phyloP scores from a whole-genome alignment of 2,797 vertebrate genomes.

The Halcyon leucocephala region DNA sequence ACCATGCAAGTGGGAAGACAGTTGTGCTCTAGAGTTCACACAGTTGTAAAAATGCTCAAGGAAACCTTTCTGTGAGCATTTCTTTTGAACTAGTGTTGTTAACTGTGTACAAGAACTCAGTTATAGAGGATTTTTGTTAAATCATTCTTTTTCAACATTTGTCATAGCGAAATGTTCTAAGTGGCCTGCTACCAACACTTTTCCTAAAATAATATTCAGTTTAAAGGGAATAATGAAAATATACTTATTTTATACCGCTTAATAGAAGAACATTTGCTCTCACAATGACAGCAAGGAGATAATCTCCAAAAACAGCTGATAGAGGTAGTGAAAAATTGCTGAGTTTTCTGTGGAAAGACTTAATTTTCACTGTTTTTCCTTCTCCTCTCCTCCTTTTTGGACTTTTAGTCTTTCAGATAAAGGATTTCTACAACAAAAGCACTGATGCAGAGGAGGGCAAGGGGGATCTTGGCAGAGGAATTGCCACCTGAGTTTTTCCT shows the following conservation, averaged over 20 bases:
- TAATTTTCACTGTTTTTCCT: background rate
- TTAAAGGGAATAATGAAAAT: background rate
- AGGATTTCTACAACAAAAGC: background rate
- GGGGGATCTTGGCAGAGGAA: slow-evolving; percentile 17
- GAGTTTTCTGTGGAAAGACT: background rate
- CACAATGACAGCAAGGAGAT: background rate
- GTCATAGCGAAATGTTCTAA: background rate
- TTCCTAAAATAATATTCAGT: background rate
- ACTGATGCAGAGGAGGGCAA: background rate
- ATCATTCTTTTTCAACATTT: background rate
- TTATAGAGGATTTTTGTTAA: background rate
- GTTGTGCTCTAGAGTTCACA: background rate
- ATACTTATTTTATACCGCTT: background rate
- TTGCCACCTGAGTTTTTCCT: background rate
- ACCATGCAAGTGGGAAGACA: background rate
- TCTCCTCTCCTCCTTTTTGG: background rate
- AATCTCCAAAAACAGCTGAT: background rate
- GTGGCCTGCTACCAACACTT: background rate
- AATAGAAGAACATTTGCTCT: background rate
- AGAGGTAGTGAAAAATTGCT: background rate
- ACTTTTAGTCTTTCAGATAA: background rate
- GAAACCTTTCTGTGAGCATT: background rate
- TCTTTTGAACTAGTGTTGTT: background rate
- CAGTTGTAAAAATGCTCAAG: background rate
- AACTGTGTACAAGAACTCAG: background rate